Conservation (phyloP, 1,140 invertebrate genomes). For the Kradibia gibbosae region DNA sequence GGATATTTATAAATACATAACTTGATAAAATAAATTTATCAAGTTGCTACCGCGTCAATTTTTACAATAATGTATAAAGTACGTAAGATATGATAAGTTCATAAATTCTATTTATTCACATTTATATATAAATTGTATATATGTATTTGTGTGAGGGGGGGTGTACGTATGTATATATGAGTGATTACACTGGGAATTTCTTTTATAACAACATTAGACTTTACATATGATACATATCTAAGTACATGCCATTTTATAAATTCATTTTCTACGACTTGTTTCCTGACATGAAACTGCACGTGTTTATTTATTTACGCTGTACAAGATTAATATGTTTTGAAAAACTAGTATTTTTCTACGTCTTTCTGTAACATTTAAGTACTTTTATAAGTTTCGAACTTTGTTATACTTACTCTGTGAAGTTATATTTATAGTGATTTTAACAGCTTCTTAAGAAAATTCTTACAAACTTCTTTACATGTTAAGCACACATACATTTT, state of each 20-base stretch:
- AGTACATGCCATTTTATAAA: not conserved
- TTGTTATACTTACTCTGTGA: not conserved
- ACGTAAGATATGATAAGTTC: too few relatives aligned
- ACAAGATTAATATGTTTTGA: not conserved
- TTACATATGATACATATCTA: not conserved
- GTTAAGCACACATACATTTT: not conserved
- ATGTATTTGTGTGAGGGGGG: too few relatives aligned
- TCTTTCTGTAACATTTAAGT: not conserved
- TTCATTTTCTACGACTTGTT: not conserved
- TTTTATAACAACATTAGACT: not conserved
- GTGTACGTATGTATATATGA: too few relatives aligned
- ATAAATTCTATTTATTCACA: not conserved
- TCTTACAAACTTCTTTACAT: not conserved
- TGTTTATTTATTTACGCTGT: not conserved
- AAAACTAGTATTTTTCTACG: not conserved
- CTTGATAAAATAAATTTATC: too few relatives aligned
- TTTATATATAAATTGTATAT: not conserved
- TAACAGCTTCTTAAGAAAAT: not conserved
- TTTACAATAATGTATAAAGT: too few relatives aligned
- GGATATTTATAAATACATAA: too few relatives aligned
- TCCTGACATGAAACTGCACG: not conserved
- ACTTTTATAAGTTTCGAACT: not conserved
- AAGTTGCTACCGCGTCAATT: too few relatives aligned
- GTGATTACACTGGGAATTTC: not conserved
- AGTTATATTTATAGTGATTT: not conserved